phyloP scores from a whole-genome alignment of 1,140 invertebrate genomes.

The Drosophila subpulchrella region DNA sequence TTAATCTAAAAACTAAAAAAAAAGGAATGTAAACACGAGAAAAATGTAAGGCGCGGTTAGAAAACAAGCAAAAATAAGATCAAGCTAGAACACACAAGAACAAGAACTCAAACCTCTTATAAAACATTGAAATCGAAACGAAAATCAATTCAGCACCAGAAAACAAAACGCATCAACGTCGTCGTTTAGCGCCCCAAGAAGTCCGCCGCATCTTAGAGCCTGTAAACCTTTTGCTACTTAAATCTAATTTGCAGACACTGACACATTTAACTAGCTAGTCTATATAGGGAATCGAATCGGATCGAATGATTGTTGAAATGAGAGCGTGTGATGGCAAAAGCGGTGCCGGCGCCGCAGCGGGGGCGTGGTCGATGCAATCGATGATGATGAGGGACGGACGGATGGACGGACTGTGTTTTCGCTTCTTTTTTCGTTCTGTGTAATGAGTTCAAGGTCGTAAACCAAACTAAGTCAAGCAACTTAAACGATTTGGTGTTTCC shows the following conservation, averaged over 20 bases:
- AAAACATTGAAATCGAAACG: constrained; percentile 14
- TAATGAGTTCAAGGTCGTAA: constrained; percentile 66
- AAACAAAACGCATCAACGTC: constrained; percentile 9
- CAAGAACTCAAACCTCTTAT: constrained; percentile 34
- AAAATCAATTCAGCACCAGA: constrained; percentile 31
- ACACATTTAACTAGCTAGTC: constrained; percentile 71
- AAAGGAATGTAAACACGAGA: constrained; percentile 40
- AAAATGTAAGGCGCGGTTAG: constrained; percentile 43
- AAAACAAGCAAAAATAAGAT: constrained; percentile 29
- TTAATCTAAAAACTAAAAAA: constrained; percentile 60
- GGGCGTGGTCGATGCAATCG: constrained; percentile 35
- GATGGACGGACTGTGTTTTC: constrained; percentile 5
- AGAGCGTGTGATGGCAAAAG: constrained; percentile 39
- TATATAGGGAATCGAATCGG: constrained; percentile 46
- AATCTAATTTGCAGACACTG: constrained; percentile 51
- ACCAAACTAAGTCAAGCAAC: constrained; percentile 78
- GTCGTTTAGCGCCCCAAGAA: constrained; percentile 17
- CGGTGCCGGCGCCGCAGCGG: constrained; percentile 52
- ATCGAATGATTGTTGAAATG: constrained; percentile 32
- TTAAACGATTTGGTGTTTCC: constrained; percentile 78
- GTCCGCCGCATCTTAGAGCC: constrained; percentile 50
- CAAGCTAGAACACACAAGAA: constrained; percentile 28
- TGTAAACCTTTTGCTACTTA: constrained; percentile 43
- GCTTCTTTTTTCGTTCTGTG: constrained; percentile 28
- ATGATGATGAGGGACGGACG: constrained; percentile 2